Base-by-base conservation (phyloP, 2,888 invertebrate species). In the Stenchaetothrips biformis region DNA sequence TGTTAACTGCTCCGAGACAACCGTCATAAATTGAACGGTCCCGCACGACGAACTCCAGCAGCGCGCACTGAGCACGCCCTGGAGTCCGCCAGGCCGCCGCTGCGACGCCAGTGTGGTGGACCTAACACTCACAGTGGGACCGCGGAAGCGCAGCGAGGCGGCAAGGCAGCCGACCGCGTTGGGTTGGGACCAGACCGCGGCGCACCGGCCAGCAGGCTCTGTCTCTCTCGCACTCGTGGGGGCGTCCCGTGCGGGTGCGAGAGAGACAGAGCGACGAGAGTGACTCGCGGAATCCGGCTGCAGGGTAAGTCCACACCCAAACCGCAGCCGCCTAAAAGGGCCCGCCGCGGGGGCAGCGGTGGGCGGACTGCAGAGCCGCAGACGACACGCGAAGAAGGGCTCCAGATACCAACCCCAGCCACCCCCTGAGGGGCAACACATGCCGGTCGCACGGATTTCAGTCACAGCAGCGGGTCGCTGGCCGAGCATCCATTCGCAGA, bases 1-100 rank as follows among this genome's bases (percentile, higher is more conserved):
- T 74, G 67, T 74, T 74, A 74, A 74, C 67, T 74, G 25, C 67
- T 25, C 67, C 67, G 53, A 13, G 53, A 53, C 16, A 53, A 53
- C 53, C 13, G 53, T 53, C 53, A 53, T 74, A 74, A 74, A 74
- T 74, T 21, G 9, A 2, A 7, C 67, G 4, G 21, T 7, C 9
- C 67, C 11, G 25, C 67, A 21, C 21, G 67, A 8, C 37, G 59
- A 9, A 9, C 13, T 6, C 25, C 67, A 25, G 62, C 62, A 9
- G 49, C 49, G 7, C 49, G 49, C 8, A 13, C 49, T 49, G 49
- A 16, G 53, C 53, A 11, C 53, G 16, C 53, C 53, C 53, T 7
- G 53, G 13, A 53, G 67, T 21, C n/a, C 21, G n/a, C 18, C 67
- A 2, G 11, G 1, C 25, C 25, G 25, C 7, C 67, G 11, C 67